phyloP scores from a whole-genome alignment of 2,888 invertebrate species.

The Anagyrus pseudococci region DNA sequence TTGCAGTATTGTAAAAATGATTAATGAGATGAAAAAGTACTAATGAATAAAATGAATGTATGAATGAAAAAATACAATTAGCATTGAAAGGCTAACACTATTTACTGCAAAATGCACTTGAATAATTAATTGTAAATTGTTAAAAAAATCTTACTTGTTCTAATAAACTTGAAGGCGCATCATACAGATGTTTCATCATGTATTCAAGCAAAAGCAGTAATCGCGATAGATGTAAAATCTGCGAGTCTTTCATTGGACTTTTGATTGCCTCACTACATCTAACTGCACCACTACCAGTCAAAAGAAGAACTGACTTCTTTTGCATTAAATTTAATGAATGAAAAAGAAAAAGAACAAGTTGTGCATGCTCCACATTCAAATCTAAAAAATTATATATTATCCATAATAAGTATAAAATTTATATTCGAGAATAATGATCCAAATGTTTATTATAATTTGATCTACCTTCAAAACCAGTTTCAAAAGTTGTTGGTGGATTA shows the following conservation, averaged over 20 bases:
- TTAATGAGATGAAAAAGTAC: constrained; percentile 22
- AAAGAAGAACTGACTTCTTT: constrained; percentile 89
- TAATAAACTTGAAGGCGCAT: constrained; percentile 84
- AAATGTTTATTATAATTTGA: neutral
- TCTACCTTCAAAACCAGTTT: constrained; percentile 77
- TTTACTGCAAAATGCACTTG: constrained; percentile 40
- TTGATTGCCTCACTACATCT: constrained; percentile 73
- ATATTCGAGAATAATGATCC: neutral
- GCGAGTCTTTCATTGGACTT: constrained; percentile 68
- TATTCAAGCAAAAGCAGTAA: constrained; percentile 90
- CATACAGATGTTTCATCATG: constrained; percentile 93
- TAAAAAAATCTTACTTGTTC: constrained; percentile 74
- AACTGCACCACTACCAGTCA: constrained; percentile 79
- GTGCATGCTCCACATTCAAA: constrained; percentile 95
- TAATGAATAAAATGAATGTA: too few species aligned
- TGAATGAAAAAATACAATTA: constrained; percentile 24
- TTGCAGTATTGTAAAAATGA: constrained; percentile 34
- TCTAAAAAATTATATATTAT: constrained; percentile 67
- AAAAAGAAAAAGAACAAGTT: constrained; percentile 90
- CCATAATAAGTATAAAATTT: constrained; percentile 9
- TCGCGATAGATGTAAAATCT: constrained; percentile 83
- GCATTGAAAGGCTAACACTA: constrained; percentile 34
- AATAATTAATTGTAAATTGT: constrained; percentile 39
- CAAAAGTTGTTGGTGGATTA: constrained; percentile 69
- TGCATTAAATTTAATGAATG: constrained; percentile 95